phyloP scores from a whole-genome alignment of 2,888 invertebrate genomes.

The Pseudeuparius sepicola region DNA sequence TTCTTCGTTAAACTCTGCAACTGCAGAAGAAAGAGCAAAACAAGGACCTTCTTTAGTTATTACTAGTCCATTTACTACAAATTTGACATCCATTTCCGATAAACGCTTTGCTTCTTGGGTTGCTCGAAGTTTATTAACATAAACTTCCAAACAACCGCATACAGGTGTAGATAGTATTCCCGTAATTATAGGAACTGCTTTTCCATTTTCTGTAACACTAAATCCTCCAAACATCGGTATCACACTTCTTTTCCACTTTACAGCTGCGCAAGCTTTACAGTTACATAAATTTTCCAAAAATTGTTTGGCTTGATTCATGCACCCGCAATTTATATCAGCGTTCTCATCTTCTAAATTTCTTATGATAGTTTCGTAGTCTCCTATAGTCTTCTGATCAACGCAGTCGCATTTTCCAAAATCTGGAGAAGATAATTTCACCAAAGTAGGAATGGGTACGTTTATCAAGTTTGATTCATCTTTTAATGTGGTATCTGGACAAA shows the following conservation, averaged over 20 bases:
- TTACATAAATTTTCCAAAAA: not conserved
- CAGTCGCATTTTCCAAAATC: not conserved
- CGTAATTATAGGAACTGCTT: not conserved
- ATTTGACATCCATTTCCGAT: not conserved
- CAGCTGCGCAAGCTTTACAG: not conserved
- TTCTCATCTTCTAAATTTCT: too few species aligned
- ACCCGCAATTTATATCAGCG: too few species aligned
- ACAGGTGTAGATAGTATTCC: not conserved
- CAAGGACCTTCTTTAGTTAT: not conserved
- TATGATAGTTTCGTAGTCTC: not conserved
- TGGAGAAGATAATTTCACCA: slow-evolving; percentile 1
- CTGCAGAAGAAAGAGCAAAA: not conserved
- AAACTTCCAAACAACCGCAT: not conserved
- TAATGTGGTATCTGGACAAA: slow-evolving; percentile 10
- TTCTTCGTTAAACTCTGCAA: too few species aligned
- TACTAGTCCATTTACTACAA: not conserved
- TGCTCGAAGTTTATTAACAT: not conserved
- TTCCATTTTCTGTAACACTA: not conserved
- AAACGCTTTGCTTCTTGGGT: slow-evolving; percentile 2
- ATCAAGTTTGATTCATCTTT: not conserved
- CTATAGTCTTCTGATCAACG: not conserved
- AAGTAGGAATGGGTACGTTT: slow-evolving; percentile 1
- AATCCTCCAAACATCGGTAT: not conserved
- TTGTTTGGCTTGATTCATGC: not conserved
- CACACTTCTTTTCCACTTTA: slow-evolving; percentile 1